Base-by-base conservation (phyloP, 2,888 invertebrate species). In the Resseliella maxima region DNA sequence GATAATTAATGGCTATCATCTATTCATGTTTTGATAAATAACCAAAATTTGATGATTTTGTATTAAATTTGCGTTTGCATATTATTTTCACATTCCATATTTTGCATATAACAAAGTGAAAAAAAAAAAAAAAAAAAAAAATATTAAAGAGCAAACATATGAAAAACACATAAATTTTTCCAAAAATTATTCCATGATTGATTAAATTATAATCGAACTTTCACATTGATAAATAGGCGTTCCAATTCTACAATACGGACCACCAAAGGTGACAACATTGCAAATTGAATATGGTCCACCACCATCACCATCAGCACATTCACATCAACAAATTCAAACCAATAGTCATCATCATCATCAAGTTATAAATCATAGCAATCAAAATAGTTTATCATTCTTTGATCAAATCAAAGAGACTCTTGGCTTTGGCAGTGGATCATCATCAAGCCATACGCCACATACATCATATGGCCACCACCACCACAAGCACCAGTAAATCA, bases 191-290 rank as follows among this genome's bases (percentile, higher is more conserved):
- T 12, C 41, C 41, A 41, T 41, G 12, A 41, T 41, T 41, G 41
- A 41, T 41, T 41, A 31, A 72, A 72, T 31, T 35, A 35, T 31
- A 10, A 12, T 72, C 15, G 2, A 24, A 31, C 18, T 27, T 72
- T 72, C 2, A 18, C 72, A 31, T 90, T 90, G 1, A n/a, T 90
- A 15, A 31, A 27, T 31, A 86, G 90, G 91, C 0, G 90, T 90
- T 0, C 91, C 91, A 0, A 88, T 90, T 0, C n/a, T 90, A 0
- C 91, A 91, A 87, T 93, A 93, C 88, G 93, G 92, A 0, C 91
- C 92, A 0, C 93, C 93, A 0, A 92, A 92, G 88, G 89, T 86
- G n/a, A n/a, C n/a, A n/a, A n/a, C n/a, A n/a, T n/a, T n/a, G 6
- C 86, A 81, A 18, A 46, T 86, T 5, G 86, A 86, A 86, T 86